Percentiles rank a stretch among this genome's conserved stretches.
Evolutionary conservation across 2,888 invertebrate genomes (phyloP).

Genomic region (Seira ritae): DNA sequence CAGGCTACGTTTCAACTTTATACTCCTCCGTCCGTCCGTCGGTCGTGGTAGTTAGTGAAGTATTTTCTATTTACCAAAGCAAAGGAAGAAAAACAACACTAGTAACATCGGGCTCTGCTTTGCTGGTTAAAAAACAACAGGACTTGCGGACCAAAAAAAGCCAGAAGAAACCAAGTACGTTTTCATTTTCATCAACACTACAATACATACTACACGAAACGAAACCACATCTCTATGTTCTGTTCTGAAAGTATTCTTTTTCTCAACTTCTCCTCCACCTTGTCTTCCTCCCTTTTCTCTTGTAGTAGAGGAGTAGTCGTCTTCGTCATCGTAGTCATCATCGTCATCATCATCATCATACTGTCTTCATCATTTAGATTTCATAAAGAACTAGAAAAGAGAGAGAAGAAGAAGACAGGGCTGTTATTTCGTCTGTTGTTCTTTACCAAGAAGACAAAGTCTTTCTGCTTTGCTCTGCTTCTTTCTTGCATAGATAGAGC

Average conservation of each 20-base stretch:
- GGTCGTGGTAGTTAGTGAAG: not conserved
- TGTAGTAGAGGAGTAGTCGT: not conserved
- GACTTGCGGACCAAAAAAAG: not conserved
- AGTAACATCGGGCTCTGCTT: too few relatives aligned
- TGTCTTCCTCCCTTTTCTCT: not conserved
- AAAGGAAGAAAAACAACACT: not conserved
- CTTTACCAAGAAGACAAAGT: not conserved
- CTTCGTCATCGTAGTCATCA: not conserved
- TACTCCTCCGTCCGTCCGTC: too few relatives aligned
- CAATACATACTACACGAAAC: too few relatives aligned
- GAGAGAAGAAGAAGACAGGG: not conserved
- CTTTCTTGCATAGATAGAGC: not conserved
- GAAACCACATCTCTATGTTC: too few relatives aligned
- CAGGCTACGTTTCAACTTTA: not conserved
- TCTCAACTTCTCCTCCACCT: not conserved
- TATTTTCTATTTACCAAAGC: not conserved
- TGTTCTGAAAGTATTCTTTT: not conserved
- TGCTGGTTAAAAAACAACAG: not conserved
- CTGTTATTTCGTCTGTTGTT: not conserved
- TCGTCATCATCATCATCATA: not conserved
- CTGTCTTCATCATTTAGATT: conserved; percentile 18
- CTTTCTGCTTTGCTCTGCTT: not conserved
- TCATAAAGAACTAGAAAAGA: conserved; percentile 24
- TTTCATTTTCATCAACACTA: not conserved
- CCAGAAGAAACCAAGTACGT: conserved; percentile 1